These are phyloP conservation scores for Notamacropus eugenii DNA, from an alignment of 2,797 vertebrate genomes.

Conservation along the genomic window DNA sequence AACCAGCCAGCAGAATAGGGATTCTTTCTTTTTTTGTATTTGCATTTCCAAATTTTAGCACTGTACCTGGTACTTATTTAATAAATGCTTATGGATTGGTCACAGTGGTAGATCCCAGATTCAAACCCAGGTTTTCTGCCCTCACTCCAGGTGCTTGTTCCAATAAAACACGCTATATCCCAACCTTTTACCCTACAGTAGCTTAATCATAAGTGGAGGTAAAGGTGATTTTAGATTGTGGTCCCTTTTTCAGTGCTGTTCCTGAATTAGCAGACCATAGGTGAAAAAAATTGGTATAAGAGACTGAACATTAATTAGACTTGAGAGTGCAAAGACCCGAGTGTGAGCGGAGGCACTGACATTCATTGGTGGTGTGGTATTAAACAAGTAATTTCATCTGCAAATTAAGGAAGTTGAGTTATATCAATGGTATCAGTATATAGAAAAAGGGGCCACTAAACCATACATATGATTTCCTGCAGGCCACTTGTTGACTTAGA, in stretches of 20 bases:
- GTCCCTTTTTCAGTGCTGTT: neutral
- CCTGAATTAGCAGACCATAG: neutral
- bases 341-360: neutral
- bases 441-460: neutral
- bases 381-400: neutral
- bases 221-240: neutral
- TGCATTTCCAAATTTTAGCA: neutral
- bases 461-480: neutral
- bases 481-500: neutral
- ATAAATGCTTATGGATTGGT: neutral
- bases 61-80: neutral
- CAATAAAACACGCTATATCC: neutral
- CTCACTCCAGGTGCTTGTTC: neutral
- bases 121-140: neutral
- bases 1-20: neutral
- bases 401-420: neutral
- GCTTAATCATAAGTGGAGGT: slow-evolving; percentile 23
- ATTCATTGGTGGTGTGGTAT: neutral
- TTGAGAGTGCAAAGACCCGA: neutral
- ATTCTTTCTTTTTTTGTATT: neutral
- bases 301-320: neutral
- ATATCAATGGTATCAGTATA: neutral
- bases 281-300: neutral
- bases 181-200: slow-evolving; percentile 13
- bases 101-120: neutral